phyloP scores from a whole-genome alignment of 2,888 invertebrate genomes.

The Phlogophora meticulosa region DNA sequence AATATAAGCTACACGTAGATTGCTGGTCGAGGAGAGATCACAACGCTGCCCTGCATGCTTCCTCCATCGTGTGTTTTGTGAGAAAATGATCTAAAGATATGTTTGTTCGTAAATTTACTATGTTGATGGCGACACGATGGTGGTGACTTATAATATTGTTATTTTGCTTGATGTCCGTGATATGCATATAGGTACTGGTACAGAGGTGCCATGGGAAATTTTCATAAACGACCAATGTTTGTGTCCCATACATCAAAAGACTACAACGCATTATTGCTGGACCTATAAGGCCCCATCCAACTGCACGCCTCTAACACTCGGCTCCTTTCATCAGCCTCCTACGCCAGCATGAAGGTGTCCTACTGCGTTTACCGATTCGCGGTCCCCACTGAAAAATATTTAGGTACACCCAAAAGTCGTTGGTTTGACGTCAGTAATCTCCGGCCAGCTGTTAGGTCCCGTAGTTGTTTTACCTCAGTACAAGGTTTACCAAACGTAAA shows the following conservation, averaged over 20 bases:
- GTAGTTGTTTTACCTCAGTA: background rate
- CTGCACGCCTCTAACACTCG: background rate
- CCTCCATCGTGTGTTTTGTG: background rate
- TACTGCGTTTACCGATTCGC: conserved; percentile 2
- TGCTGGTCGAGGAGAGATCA: conserved; percentile 26
- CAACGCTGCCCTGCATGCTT: conserved; percentile 12
- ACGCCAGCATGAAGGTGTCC: too few relatives aligned
- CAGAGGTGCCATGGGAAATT: conserved; percentile 2
- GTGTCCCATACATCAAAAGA: background rate
- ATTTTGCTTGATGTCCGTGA: conserved; percentile 43
- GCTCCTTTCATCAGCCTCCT: background rate
- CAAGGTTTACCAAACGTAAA: background rate
- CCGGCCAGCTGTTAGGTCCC: too few relatives aligned
- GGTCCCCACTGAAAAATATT: background rate
- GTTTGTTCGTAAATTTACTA: background rate
- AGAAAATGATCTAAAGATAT: background rate
- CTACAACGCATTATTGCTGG: background rate
- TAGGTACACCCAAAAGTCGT: background rate
- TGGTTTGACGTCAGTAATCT: too few relatives aligned
- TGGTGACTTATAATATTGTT: conserved; percentile 18
- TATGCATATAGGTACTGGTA: background rate
- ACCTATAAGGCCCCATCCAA: background rate
- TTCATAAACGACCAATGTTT: background rate
- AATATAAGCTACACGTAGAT: background rate
- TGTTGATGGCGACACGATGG: conserved; percentile 35